Base-by-base conservation (phyloP, 2,888 invertebrate genomes). In the Pardosa pseudoannulata region DNA sequence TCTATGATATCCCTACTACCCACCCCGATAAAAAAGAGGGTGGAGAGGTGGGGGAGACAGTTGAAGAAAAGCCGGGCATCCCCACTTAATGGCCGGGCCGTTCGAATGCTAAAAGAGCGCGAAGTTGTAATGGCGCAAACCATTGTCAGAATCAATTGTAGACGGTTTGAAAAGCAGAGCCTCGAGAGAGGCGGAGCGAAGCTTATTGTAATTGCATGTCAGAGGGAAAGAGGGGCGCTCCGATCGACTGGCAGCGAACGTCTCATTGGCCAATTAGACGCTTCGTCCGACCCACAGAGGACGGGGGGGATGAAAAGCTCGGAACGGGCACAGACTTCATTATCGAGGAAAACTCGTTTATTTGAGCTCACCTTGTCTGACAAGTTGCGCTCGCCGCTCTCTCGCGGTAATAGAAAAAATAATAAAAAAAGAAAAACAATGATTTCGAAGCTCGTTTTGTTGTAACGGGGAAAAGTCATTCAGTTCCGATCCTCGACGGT, bases 101-200 rank as follows among this genome's bases (percentile, higher is more conserved):
- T 46, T 46, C 41, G 41, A 16, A 46, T 46, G 41, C 41, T 46
- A 46, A 46, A 46, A 46, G 16, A 46, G 41, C 41, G 41, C 41
- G 41, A 46, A 46, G 41, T 46, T 46, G 41, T 46, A 46, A 46
- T 46, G 41, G 41, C 41, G 75, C 56, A 74, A 64, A 71, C 71
- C 72, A 72, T 72, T 78, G 78, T 83, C 83, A 83, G 71, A 83
- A 83, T 83, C 83, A 83, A 83, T 83, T 83, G 83, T 56, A 71
- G 50, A 67, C 46, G 64, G 70, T 39, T 64, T 31, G 71, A 75
- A 71, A 81, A 67, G 74, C 56, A 41, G 64, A 56, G 39, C 72
- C 71, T 65, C 70, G 72, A 75, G 70, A 46, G 50, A 74, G 85
- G 85, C 79, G 85, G 85, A 62, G 74, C 85, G 56, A 86, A 50